Percentiles rank a stretch among this genome's conserved stretches.
Conservation (phyloP, 2,797 vertebrate species). For the Mycteria americana region DNA sequence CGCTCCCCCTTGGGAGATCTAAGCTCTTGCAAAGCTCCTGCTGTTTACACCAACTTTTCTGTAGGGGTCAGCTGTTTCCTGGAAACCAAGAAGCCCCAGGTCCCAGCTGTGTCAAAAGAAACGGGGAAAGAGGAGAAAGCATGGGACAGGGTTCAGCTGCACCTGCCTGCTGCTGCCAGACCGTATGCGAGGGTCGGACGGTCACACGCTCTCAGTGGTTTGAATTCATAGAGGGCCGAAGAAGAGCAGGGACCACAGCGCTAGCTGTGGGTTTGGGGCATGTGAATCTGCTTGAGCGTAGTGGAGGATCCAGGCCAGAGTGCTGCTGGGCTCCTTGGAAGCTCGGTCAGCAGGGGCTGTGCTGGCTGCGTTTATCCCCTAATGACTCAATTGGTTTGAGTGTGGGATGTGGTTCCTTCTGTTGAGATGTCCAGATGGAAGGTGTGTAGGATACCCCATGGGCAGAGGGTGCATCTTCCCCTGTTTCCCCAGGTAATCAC, state of each 20-base stretch:
- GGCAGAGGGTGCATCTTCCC: neutral
- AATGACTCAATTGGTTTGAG: neutral
- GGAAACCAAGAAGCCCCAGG: neutral
- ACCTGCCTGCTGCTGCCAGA: neutral
- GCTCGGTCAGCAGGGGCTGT: neutral
- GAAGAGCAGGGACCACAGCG: neutral
- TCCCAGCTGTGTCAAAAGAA: neutral
- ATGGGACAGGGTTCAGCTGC: neutral
- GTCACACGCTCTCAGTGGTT: accelerated
- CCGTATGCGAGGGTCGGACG: accelerated
- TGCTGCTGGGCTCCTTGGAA: neutral
- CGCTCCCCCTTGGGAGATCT: neutral
- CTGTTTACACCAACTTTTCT: neutral
- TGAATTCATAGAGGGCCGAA: neutral
- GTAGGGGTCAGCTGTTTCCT: neutral
- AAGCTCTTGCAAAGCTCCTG: neutral
- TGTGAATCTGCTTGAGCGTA: neutral
- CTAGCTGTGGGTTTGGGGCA: neutral
- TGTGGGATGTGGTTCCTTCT: neutral
- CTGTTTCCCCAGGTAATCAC: neutral
- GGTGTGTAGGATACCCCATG: neutral
- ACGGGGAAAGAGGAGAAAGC: neutral
- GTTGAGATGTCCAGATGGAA: neutral
- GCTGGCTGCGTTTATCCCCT: neutral
- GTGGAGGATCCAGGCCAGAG: neutral